Evolutionary conservation across 2,113 vertebrate species (phyloP).

Genomic region (Natator depressus): DNA sequence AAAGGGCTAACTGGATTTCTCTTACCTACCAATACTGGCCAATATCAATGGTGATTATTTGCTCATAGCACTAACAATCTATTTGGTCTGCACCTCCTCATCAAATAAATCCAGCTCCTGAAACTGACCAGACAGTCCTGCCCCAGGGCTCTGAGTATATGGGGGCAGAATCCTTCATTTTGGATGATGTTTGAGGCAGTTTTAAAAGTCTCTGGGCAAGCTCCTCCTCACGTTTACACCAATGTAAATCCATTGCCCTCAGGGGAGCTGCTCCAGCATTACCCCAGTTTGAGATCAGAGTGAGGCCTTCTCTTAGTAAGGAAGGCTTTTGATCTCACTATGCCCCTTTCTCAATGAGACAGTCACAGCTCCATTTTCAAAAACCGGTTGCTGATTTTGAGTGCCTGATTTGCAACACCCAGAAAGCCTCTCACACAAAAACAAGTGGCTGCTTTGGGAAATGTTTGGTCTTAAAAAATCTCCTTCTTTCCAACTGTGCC

Average conservation of each 20-base stretch:
- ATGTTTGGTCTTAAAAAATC: background rate
- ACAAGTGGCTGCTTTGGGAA: background rate
- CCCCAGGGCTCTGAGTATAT: background rate
- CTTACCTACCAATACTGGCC: background rate
- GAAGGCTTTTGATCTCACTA: background rate
- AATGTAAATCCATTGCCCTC: background rate
- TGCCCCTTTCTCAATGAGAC: background rate
- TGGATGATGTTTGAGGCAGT: background rate
- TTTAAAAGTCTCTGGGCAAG: background rate
- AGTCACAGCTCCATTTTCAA: background rate
- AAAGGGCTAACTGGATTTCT: background rate
- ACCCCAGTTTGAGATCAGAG: background rate
- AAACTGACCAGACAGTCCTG: background rate
- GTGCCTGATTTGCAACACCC: background rate
- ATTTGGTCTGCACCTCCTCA: background rate
- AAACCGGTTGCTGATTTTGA: background rate
- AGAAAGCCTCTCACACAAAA: background rate
- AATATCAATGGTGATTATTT: background rate
- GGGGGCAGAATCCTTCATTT: background rate
- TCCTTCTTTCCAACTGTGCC: background rate
- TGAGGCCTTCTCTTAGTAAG: background rate
- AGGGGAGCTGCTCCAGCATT: background rate
- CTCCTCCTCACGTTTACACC: background rate
- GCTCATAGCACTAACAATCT: background rate
- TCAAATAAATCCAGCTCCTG: background rate